Conservation (phyloP, 2,113 vertebrate genomes). For the Vidua macroura region DNA sequence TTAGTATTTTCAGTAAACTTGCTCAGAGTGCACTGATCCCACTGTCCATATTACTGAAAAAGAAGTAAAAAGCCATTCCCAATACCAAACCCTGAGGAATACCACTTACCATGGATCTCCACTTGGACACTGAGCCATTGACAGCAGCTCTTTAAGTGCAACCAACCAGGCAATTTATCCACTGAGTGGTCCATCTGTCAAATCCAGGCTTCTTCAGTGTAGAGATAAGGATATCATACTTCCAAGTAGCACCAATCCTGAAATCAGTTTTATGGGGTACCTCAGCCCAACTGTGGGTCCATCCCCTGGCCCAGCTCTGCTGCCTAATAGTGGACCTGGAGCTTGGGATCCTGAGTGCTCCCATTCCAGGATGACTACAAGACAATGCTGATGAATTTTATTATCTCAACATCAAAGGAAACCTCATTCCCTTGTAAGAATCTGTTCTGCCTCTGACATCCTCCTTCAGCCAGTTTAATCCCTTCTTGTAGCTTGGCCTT, state of each 20-base stretch:
- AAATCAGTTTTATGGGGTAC: rapidly evolving
- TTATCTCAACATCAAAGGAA: neutral
- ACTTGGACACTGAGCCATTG: neutral
- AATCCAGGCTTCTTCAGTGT: neutral
- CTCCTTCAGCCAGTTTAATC: neutral
- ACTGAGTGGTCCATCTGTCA: neutral
- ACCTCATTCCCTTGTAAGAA: neutral
- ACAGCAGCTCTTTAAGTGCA: neutral
- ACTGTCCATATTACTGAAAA: neutral
- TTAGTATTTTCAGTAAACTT: neutral
- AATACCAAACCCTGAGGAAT: neutral
- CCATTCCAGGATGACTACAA: neutral
- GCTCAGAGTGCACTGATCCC: neutral
- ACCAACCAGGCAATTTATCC: neutral
- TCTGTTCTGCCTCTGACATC: neutral
- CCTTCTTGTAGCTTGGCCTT: neutral
- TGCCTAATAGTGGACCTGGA: neutral
- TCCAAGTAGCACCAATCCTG: neutral
- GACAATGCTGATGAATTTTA: neutral
- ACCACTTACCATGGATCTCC: rapidly evolving
- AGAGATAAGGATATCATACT: neutral
- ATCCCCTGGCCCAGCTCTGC: rapidly evolving
- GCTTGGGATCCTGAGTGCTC: rapidly evolving
- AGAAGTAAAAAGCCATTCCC: neutral
- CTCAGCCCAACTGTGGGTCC: rapidly evolving